phyloP scores from a whole-genome alignment of 2,113 vertebrate genomes.

The Cynocephalus volans region DNA sequence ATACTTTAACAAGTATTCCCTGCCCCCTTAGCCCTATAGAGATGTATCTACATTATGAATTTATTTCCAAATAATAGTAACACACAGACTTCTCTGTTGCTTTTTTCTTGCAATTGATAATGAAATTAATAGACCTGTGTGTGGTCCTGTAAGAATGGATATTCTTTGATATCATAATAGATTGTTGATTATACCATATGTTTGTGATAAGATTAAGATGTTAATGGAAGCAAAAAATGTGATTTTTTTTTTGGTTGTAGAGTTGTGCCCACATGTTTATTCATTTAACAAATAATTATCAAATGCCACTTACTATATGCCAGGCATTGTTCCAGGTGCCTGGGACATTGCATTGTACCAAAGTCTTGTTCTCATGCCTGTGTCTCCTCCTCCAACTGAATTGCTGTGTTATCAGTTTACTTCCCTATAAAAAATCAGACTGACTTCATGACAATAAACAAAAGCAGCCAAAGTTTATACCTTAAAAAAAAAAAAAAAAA shows the following conservation, averaged over 20 bases:
- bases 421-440: not conserved
- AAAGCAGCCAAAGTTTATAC: not conserved
- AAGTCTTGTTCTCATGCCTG: not conserved
- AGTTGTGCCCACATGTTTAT: not conserved
- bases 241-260: not conserved
- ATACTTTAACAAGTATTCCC: not conserved
- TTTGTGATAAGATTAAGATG: not conserved
- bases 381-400: not conserved
- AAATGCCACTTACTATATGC: not conserved
- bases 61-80: not conserved
- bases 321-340: not conserved
- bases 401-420: not conserved
- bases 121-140: not conserved
- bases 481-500: not conserved
- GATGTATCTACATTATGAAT: not conserved
- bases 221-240: constrained; percentile 48
- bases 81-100: not conserved
- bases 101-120: constrained; percentile 13
- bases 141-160: not conserved
- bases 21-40: not conserved
- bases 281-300: not conserved
- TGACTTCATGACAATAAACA: not conserved
- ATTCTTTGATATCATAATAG: not conserved
- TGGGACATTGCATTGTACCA: too few species aligned
- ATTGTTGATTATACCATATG: not conserved